Conservation (phyloP, 2,113 vertebrate genomes). For the Erythrocebus patas region DNA sequence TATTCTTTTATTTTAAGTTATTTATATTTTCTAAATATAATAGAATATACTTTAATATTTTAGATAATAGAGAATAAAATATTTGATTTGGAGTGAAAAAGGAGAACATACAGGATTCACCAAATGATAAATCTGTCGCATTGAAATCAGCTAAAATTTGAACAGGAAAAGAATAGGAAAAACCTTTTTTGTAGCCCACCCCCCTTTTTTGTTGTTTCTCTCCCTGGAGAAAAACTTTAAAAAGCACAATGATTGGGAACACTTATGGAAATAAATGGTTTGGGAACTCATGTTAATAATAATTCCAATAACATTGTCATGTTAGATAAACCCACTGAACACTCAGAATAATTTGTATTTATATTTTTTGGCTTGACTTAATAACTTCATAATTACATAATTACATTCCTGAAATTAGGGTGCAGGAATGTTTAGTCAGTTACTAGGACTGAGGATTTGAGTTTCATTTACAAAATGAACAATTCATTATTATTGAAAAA, state of each 20-base stretch:
- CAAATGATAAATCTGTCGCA: background rate
- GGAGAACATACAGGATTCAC: background rate
- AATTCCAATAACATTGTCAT: background rate
- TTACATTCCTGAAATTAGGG: conserved; percentile 4
- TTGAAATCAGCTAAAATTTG: background rate
- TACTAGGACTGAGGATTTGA: background rate
- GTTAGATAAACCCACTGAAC: background rate
- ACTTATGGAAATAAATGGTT: conserved; percentile 6
- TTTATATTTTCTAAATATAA: background rate
- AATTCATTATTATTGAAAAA: background rate
- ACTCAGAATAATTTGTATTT: background rate
- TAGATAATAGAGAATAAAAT: background rate
- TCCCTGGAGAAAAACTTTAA: background rate
- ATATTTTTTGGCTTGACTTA: background rate
- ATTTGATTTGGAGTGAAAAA: background rate
- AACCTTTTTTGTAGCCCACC: background rate
- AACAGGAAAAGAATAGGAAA: background rate
- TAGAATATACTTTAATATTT: background rate
- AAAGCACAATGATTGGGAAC: background rate
- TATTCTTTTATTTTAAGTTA: background rate
- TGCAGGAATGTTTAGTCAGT: background rate
- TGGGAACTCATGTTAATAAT: background rate
- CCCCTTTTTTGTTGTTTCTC: background rate
- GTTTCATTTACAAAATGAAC: conserved; percentile 45
- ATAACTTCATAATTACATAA: conserved; percentile 36